Evolutionary conservation across 2,888 invertebrate species (phyloP).

Genomic region (Conomelus anceps): DNA sequence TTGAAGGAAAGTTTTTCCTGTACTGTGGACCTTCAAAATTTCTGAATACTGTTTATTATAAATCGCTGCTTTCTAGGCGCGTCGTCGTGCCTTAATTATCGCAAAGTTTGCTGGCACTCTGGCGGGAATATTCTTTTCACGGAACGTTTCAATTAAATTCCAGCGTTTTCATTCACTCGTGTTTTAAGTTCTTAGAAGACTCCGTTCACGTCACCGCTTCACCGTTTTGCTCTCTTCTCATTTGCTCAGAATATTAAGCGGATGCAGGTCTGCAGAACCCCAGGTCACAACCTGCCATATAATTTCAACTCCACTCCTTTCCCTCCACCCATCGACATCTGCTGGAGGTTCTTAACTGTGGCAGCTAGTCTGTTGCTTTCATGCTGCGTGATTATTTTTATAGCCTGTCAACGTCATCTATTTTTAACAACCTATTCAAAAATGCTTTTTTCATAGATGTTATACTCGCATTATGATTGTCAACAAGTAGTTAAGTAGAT

Average conservation of each 20-base stretch:
- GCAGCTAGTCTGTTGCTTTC: too few relatives aligned
- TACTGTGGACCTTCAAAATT: neutral
- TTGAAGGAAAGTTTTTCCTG: neutral
- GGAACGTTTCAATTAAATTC: conserved; percentile 11
- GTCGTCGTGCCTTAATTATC: neutral
- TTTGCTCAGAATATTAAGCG: conserved; percentile 10
- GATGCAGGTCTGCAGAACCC: too few relatives aligned
- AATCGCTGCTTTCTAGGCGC: neutral
- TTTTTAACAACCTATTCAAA: neutral
- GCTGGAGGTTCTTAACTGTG: neutral
- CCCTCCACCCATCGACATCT: neutral
- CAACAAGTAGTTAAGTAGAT: neutral
- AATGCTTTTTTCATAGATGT: neutral
- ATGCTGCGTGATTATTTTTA: neutral
- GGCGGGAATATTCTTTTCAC: conserved; percentile 4
- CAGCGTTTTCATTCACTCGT: neutral
- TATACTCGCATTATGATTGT: neutral
- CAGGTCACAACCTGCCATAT: neutral
- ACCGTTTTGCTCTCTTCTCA: conserved; percentile 1
- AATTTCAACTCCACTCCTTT: neutral
- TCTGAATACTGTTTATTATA: neutral
- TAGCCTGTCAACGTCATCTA: neutral
- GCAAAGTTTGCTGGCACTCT: neutral
- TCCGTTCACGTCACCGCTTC: neutral
- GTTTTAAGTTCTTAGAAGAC: neutral